Percentiles rank a stretch among this genome's conserved stretches.
These are phyloP conservation scores for Hirtodrosophila histrioides DNA, from an alignment of 2,888 invertebrate genomes.

Conservation along the genomic window DNA sequence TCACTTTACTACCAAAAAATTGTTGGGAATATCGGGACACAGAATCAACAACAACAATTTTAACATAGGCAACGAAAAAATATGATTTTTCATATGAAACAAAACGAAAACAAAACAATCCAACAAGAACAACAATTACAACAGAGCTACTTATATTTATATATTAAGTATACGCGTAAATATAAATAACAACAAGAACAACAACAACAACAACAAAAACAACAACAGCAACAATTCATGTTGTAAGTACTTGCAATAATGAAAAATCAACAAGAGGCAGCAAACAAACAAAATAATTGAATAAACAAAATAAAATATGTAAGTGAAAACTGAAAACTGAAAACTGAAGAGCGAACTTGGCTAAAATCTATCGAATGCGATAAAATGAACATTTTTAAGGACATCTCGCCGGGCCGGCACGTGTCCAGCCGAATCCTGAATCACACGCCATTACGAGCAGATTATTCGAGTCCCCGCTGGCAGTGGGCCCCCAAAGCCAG, in stretches of 20 bases:
- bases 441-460: too few relatives aligned
- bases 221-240: conserved; percentile 3
- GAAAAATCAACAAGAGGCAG: conserved; percentile 37
- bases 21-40: neutral
- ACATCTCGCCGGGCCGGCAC: neutral
- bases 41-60: neutral
- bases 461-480: too few relatives aligned
- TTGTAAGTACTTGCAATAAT: conserved; percentile 32
- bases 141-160: neutral
- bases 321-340: conserved; percentile 21
- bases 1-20: too few relatives aligned
- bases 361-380: conserved; percentile 1
- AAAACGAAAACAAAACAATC: neutral
- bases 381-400: neutral
- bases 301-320: neutral
- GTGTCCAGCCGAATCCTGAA: too few relatives aligned
- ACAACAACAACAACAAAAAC: too few relatives aligned
- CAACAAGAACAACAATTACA: too few relatives aligned
- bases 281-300: conserved; percentile 6
- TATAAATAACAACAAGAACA: neutral
- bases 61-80: neutral
- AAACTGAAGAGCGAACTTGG: conserved; percentile 15
- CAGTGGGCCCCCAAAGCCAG: too few relatives aligned
- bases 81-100: neutral
- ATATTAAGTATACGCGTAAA: neutral